Base-by-base conservation (phyloP, 2,797 vertebrate species). In the Phoeniculus purpureus region DNA sequence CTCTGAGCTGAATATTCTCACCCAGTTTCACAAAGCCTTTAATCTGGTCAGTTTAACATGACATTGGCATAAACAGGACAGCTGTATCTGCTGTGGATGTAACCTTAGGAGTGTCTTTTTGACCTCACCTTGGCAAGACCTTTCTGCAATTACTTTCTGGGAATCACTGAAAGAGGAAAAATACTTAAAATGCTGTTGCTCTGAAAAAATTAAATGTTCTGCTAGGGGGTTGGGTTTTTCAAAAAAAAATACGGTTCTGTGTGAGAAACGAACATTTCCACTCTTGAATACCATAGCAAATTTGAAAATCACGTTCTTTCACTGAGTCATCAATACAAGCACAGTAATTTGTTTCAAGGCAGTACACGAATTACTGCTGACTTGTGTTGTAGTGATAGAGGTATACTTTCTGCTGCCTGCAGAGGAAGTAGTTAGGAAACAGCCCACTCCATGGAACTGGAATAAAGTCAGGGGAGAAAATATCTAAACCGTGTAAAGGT, bases 301-400 rank as follows among this genome's bases (percentile, higher is more conserved):
- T 85, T 87, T 84, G 31, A 61, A 90, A 94, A 95, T 85, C 59
- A 65, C 43, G 15, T 90, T 90, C 48, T 95, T 94, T 95, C 83
- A 77, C 37, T 52, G 32, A 92, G 15, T 60, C 59, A 12, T 68
- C 91, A 43, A 80, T 85, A 73, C 29, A 58, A 90, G 54, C 75
- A 94, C 51, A 94, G 85, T 88, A 87, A 92, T 93, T 65, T 83
- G 10, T 89, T 76, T 84, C 88, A 90, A 90, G 55, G 78, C 66
- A 83, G 21, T 75, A 91, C 27, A 81, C 5, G 72, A 80, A 90
- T 91, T 90, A 80, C 60, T 79, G 62, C 81, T 94, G 79, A 90
- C 93, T 93, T 93, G 43, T 21, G 2, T 81, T 91, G 15, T 2
- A 27, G n/a, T 65, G 72, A 65, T 50, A 47, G 43, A 77, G 13